phyloP scores from a whole-genome alignment of 2,888 invertebrate genomes.

The Drosophila parthenogenetica region DNA sequence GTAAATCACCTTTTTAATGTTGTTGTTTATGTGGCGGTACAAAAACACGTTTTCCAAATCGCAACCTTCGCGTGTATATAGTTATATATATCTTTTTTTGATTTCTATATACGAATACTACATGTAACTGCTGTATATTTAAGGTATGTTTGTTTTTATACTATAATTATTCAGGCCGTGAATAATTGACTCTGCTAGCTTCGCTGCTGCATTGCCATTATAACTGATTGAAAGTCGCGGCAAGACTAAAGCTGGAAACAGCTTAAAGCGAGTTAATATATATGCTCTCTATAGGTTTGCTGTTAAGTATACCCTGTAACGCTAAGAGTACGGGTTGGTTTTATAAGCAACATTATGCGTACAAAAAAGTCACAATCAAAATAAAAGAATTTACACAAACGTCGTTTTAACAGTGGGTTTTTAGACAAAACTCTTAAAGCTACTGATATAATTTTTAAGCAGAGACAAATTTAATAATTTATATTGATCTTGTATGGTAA shows the following conservation, averaged over 20 bases:
- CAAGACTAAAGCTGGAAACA: slow-evolving; percentile 52
- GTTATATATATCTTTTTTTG: not conserved
- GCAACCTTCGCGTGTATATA: slow-evolving; percentile 28
- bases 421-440: too few relatives aligned
- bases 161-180: slow-evolving; percentile 5
- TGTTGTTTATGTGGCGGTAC: slow-evolving; percentile 7
- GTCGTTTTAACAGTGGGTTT: too few relatives aligned
- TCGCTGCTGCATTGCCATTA: slow-evolving; percentile 40
- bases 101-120: slow-evolving; percentile 4
- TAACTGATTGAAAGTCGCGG: slow-evolving; percentile 50
- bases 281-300: slow-evolving; percentile 8
- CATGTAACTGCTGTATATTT: not conserved
- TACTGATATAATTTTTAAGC: too few relatives aligned
- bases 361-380: too few relatives aligned
- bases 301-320: not conserved
- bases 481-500: too few relatives aligned
- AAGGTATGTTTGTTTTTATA: not conserved
- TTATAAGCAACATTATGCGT: not conserved
- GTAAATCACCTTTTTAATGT: slow-evolving; percentile 43
- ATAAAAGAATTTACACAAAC: too few relatives aligned
- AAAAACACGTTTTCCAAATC: slow-evolving; percentile 49
- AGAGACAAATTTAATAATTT: too few relatives aligned
- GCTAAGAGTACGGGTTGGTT: not conserved
- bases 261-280: slow-evolving; percentile 44
- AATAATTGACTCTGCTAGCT: slow-evolving; percentile 24